A percentile compares a stretch with the other conserved stretches of the same genome.
Evolutionary conservation across 2,797 vertebrate species (phyloP).

Genomic region (Crocidura indochinensis): DNA sequence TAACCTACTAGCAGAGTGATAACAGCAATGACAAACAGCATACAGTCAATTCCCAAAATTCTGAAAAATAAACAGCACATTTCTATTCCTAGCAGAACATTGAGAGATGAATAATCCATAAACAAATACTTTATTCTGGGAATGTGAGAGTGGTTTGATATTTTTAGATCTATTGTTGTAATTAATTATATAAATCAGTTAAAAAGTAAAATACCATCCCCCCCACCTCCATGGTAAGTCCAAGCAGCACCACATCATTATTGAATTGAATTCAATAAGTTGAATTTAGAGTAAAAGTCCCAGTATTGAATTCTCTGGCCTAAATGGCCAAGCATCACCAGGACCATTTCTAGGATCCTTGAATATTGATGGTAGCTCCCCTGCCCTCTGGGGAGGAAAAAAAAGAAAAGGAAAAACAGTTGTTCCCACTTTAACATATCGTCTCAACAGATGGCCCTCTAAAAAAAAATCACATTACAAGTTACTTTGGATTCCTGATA

Average conservation of each 20-base stretch:
- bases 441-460: not conserved
- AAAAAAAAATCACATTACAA: constrained; percentile 10
- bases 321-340: too few relatives aligned
- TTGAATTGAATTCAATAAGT: too few relatives aligned
- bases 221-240: too few relatives aligned
- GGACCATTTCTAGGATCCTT: too few relatives aligned
- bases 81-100: not conserved
- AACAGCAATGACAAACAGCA: not conserved
- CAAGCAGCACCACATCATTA: too few relatives aligned
- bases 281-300: too few relatives aligned
- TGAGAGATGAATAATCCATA: not conserved
- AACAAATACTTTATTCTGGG: constrained; percentile 40
- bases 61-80: not conserved
- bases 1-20: not conserved
- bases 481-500: constrained; percentile 44
- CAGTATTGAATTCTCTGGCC: too few relatives aligned
- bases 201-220: too few relatives aligned
- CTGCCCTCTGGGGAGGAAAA: too few relatives aligned
- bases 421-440: too few relatives aligned
- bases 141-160: constrained; percentile 31
- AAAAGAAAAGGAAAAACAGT: too few relatives aligned
- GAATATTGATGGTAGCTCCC: too few relatives aligned
- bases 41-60: not conserved
- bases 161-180: constrained; percentile 47
- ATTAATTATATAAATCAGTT: constrained; percentile 20